phyloP scores from a whole-genome alignment of 2,797 vertebrate species.

The Epinephelus coioides region DNA sequence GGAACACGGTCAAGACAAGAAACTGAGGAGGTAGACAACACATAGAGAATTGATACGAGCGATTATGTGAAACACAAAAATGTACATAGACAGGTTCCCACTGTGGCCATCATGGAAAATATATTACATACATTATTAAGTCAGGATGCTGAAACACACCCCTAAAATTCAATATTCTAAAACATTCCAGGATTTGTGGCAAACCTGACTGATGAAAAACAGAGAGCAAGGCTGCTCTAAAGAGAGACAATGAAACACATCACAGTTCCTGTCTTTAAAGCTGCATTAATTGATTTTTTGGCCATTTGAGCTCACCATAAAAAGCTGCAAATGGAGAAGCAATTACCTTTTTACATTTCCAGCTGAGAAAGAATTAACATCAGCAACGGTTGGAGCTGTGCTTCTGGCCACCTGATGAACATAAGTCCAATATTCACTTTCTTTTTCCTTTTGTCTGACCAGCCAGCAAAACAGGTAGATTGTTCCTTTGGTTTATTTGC shows the following conservation, averaged over 20 bases:
- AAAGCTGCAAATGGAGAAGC: background rate
- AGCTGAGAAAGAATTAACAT: too few relatives aligned
- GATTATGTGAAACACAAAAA: constrained; percentile 21
- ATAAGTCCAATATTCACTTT: background rate
- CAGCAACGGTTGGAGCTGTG: background rate
- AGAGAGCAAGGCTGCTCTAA: background rate
- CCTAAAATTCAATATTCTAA: background rate
- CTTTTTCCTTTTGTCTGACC: background rate
- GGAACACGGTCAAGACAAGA: constrained; percentile 26
- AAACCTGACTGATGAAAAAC: background rate
- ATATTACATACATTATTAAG: background rate
- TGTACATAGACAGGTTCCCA: constrained; percentile 21
- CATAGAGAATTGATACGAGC: constrained; percentile 12
- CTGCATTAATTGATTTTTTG: too few relatives aligned
- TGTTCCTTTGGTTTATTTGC: too few relatives aligned
- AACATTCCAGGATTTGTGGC: background rate
- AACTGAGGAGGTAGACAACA: background rate
- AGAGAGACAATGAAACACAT: background rate
- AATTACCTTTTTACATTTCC: background rate
- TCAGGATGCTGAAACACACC: background rate
- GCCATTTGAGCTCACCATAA: too few relatives aligned
- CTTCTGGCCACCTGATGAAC: background rate
- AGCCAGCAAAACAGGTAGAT: too few relatives aligned
- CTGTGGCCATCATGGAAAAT: constrained; percentile 1
- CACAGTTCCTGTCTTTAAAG: background rate